These are phyloP conservation scores for Pterocles gutturalis DNA, from an alignment of 2,113 vertebrate genomes.

Conservation along the genomic window DNA sequence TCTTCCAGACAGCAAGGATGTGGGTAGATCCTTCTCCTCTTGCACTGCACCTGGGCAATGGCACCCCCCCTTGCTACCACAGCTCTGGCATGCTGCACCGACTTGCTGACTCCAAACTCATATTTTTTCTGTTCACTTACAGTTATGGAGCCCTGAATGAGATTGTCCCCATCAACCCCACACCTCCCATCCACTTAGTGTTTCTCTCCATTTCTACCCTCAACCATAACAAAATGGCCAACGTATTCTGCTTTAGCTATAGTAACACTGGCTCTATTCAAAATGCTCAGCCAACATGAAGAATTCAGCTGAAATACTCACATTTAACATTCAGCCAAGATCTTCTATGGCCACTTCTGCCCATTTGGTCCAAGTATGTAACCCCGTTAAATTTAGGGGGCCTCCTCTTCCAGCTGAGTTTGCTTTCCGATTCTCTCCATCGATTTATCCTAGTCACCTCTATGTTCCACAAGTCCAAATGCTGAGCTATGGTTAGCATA, in stretches of 20 bases:
- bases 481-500: background rate
- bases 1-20: background rate
- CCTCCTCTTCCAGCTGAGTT: background rate
- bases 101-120: background rate
- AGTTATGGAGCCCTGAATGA: background rate
- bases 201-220: background rate
- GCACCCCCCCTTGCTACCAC: fast-evolving
- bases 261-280: background rate
- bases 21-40: background rate
- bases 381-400: background rate
- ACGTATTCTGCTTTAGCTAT: background rate
- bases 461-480: background rate
- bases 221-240: background rate
- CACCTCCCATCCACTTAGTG: background rate
- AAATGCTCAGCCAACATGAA: fast-evolving
- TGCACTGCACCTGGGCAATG: background rate
- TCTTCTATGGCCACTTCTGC: background rate
- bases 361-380: background rate
- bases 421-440: background rate
- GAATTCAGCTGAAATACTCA: background rate
- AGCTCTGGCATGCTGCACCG: background rate
- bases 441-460: background rate
- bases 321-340: background rate
- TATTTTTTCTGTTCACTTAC: background rate
- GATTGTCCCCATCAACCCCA: background rate